These are phyloP conservation scores for Ceyx cyanopectus DNA, from an alignment of 2,113 vertebrate genomes.

Conservation along the genomic window DNA sequence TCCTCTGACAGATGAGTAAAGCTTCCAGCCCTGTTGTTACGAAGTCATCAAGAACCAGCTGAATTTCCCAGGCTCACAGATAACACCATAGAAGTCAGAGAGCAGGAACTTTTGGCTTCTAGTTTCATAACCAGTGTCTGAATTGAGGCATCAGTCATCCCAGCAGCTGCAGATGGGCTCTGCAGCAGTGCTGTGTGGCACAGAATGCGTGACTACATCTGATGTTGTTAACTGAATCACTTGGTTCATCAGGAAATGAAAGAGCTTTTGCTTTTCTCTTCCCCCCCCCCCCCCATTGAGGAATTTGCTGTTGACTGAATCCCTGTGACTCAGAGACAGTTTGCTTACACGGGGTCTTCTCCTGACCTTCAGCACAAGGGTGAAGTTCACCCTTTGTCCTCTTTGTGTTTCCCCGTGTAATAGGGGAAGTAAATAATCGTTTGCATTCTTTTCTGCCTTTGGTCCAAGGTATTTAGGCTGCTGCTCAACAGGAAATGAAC, in stretches of 20 bases:
- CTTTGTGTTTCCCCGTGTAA: constrained; percentile 7
- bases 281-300: neutral
- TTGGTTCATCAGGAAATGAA: neutral
- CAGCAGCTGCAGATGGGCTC: neutral
- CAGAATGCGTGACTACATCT: constrained; percentile 6
- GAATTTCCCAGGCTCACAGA: neutral
- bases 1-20: neutral
- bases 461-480: neutral
- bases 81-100: neutral
- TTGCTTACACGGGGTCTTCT: neutral
- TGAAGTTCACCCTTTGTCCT: constrained; percentile 59
- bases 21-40: neutral
- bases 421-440: constrained; percentile 12
- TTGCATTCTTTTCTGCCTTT: constrained; percentile 49
- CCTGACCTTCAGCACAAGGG: neutral
- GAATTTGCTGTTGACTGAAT: constrained; percentile 53
- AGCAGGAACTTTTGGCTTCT: neutral
- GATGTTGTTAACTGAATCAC: neutral
- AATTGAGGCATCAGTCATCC: neutral
- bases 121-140: neutral
- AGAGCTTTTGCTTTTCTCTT: neutral
- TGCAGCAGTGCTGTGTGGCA: neutral
- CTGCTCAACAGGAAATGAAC: constrained; percentile 48
- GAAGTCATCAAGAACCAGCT: neutral
- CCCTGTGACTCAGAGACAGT: neutral